Evolutionary conservation across 2,888 invertebrate genomes (phyloP), one percentile per base, ranked within the genome.

Genomic region (Notocelia uddmanniana): DNA sequence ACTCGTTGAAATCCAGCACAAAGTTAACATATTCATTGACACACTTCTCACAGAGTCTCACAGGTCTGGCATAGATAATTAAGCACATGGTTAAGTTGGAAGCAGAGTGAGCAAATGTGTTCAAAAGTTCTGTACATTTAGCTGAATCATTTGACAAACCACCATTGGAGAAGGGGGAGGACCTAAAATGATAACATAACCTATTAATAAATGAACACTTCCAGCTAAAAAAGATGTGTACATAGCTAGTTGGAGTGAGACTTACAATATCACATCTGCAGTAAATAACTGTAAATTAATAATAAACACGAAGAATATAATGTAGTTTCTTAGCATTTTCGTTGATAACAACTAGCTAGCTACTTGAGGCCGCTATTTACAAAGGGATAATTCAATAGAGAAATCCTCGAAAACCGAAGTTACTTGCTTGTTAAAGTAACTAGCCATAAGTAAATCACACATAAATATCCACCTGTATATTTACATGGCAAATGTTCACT

Each of bases 21-120:
- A 96, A 94, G 75, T 85, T 81, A 19, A 94, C 83, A 87, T 95
- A 96, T 23, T 90, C 79, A 21, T 92, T 82, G 13, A 95, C 88
- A 85, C 96, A 96, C 59, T 85, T 86, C 82, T 95, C 93, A 85
- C 96, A 96, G 23, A 96, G 81, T 72, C 88, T 93, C 76, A 96
- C 94, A 6, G 96, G 96, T 76, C 95, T 89, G 15, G 96, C 95
- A 85, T 95, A 83, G 69, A 89, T 78, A 74, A 96, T 94, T 0
- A 95, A 94, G 86, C 96, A 96, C 68, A 89, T 87, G 0, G 95
- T 95, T 77, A 95, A 95, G 78, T 94, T 89, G 1, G 95, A 93
- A 54, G 95, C 92, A 73, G 90, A 89, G 64, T 91, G 81, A 15
- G 95, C 95, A 86, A 95, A 96, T 48, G 79, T 81, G 37, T 88